Evolutionary conservation across 1,140 invertebrate genomes (phyloP).

Genomic region (Drosophila orosa): DNA sequence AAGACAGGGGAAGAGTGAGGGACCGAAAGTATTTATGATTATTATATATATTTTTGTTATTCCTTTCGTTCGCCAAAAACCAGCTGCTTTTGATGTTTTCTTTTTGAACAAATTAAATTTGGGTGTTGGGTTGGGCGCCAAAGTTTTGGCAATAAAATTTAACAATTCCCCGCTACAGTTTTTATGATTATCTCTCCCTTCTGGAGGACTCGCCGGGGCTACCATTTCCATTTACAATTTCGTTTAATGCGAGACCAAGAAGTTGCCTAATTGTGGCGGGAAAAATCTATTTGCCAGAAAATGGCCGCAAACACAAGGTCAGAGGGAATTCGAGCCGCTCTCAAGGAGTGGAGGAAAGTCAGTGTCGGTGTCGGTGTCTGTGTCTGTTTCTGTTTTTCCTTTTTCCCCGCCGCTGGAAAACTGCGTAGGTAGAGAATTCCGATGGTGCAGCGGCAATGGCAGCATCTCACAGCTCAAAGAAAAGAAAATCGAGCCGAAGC

Average conservation of each 20-base stretch:
- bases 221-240: conserved; percentile 71
- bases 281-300: conserved; percentile 62
- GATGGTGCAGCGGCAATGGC: conserved; percentile 27
- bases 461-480: conserved; percentile 36
- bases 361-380: conserved; percentile 25
- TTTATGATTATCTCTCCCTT: conserved; percentile 72
- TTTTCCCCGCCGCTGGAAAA: conserved; percentile 11
- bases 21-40: conserved; percentile 68
- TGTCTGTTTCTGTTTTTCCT: conserved; percentile 40
- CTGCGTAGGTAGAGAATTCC: conserved; percentile 58
- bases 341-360: conserved; percentile 54
- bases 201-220: conserved; percentile 28
- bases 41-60: conserved; percentile 37
- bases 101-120: conserved; percentile 73
- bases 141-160: conserved; percentile 78
- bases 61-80: conserved; percentile 43
- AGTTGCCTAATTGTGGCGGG: conserved; percentile 69
- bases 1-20: not conserved
- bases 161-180: conserved; percentile 77
- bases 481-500: conserved; percentile 37
- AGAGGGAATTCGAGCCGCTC: conserved; percentile 75
- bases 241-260: conserved; percentile 39
- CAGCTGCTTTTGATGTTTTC: conserved; percentile 80
- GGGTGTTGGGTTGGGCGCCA: conserved; percentile 19
- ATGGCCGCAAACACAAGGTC: conserved; percentile 66